Percentiles rank a stretch among this genome's conserved stretches.
Conservation (phyloP, 92 coral and sea anemone species). For the Epizoanthus rinbou region DNA sequence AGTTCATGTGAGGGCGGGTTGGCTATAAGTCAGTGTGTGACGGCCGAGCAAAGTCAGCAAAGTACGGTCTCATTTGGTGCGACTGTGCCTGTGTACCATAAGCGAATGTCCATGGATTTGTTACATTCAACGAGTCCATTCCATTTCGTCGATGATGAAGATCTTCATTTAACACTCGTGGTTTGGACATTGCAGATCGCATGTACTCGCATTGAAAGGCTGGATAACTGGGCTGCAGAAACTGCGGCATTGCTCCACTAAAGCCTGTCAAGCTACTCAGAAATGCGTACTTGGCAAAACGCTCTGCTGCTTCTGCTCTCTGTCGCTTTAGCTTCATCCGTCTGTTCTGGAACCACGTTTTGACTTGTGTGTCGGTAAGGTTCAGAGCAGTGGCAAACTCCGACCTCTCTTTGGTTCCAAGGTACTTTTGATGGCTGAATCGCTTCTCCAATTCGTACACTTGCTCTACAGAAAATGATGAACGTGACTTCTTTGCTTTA, state of each 20-base stretch:
- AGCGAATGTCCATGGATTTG: conserved; percentile 11
- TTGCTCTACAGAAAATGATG: conserved; percentile 62
- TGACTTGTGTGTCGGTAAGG: conserved; percentile 63
- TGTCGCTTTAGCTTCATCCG: conserved; percentile 65
- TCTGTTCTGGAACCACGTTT: conserved; percentile 71
- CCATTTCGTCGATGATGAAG: conserved; percentile 28
- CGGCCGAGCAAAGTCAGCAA: conserved; percentile 10
- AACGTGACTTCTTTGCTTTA: conserved; percentile 54
- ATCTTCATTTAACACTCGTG: conserved; percentile 41
- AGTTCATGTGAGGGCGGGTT: not conserved
- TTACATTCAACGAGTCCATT: not conserved
- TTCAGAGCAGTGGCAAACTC: conserved; percentile 50
- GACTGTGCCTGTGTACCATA: conserved; percentile 15
- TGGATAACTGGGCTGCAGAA: conserved; percentile 29
- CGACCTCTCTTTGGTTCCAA: conserved; percentile 59
- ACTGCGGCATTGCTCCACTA: conserved; percentile 16
- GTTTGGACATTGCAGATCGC: conserved; percentile 10
- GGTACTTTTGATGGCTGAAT: conserved; percentile 56
- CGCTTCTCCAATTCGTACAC: conserved; percentile 56
- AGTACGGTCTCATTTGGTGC: conserved; percentile 30
- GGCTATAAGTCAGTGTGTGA: conserved; percentile 18
- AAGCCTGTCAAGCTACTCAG: conserved; percentile 39
- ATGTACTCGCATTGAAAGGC: conserved; percentile 34
- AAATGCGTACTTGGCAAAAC: conserved; percentile 44
- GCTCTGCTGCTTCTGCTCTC: conserved; percentile 44